These are phyloP conservation scores for Bombus polaris DNA, from an alignment of 1,140 invertebrate genomes.

Conservation along the genomic window DNA sequence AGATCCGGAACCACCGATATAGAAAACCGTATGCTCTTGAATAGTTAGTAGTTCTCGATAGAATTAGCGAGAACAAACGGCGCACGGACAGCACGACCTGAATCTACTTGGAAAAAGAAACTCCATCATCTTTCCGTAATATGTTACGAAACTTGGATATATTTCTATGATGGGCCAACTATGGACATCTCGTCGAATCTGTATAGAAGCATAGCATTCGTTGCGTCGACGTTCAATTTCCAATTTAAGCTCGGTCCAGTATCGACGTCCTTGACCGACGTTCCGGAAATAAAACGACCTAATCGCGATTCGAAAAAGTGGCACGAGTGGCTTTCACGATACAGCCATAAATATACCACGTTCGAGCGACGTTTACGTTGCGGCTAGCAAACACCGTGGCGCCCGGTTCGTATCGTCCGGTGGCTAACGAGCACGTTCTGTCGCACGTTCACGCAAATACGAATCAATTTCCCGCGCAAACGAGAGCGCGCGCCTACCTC, in stretches of 20 bases:
- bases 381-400: conserved; percentile 23
- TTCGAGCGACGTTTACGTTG: background rate
- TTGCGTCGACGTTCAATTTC: background rate
- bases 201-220: background rate
- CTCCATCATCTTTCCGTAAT: background rate
- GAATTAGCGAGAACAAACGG: background rate
- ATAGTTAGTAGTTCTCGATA: background rate
- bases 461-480: conserved; percentile 31
- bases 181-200: background rate
- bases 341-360: conserved; percentile 9
- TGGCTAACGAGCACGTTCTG: conserved; percentile 41
- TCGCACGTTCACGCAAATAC: conserved; percentile 12
- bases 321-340: background rate
- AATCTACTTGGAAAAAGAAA: background rate
- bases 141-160: background rate
- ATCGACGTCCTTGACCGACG: conserved; percentile 7
- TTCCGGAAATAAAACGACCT: conserved; percentile 20
- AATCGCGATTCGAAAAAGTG: background rate
- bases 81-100: background rate
- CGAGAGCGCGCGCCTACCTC: background rate
- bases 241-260: background rate
- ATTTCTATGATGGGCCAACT: background rate
- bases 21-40: background rate
- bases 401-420: conserved; percentile 5
- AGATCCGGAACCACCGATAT: background rate